phyloP scores from a whole-genome alignment of 2,113 vertebrate genomes.

The Vulpes ferrilata region DNA sequence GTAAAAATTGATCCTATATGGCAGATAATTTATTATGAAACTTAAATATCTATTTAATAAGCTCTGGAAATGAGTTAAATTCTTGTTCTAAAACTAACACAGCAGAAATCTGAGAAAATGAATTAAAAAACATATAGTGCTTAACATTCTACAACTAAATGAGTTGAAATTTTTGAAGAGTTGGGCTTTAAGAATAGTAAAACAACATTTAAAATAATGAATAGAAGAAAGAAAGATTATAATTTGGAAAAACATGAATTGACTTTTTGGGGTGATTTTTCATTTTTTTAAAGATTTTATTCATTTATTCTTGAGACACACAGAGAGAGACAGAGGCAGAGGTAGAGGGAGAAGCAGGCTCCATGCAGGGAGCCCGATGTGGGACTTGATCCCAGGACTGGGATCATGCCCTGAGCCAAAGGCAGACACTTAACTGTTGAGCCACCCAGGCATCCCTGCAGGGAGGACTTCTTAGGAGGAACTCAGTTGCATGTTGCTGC shows the following conservation, averaged over 20 bases:
- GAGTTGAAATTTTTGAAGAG: slow-evolving; percentile 9
- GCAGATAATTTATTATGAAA: slow-evolving; percentile 24
- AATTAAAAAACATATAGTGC: background rate
- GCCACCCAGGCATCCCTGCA: no score
- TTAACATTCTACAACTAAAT: slow-evolving; percentile 16
- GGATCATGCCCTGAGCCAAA: no score
- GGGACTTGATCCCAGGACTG: no score
- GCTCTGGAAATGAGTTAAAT: slow-evolving; percentile 51
- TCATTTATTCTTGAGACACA: no score
- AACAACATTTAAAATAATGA: background rate
- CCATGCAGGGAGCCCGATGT: no score
- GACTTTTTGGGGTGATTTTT: slow-evolving; percentile 1
- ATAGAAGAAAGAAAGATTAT: background rate
- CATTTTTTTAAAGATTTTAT: background rate
- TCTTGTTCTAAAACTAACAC: background rate
- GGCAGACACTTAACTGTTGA: no score
- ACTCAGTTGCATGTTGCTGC: background rate
- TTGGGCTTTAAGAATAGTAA: background rate
- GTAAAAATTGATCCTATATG: background rate
- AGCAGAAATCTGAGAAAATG: slow-evolving; percentile 38
- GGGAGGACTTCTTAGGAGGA: background rate
- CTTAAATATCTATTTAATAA: background rate
- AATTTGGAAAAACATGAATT: background rate
- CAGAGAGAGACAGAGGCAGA: no score
- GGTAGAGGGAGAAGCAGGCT: no score